Base-by-base conservation (phyloP, 2,113 vertebrate genomes). In the Bagarius yarrelli region DNA sequence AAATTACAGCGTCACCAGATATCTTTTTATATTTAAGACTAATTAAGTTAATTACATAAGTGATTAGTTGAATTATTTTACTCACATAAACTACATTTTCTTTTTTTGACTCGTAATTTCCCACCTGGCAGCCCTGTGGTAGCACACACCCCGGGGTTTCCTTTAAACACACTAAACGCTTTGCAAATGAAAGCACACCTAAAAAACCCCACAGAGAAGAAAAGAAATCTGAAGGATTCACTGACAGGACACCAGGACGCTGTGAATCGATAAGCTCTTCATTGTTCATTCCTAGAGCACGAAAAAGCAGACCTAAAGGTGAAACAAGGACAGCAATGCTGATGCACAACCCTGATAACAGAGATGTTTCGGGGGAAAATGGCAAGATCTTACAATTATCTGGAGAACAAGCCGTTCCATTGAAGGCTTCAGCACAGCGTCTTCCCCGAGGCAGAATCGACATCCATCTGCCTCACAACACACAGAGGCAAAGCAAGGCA, bases 141-240 rank as follows among this genome's bases (percentile, higher is more conserved):
- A 14, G 40, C 15, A 5, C n/a, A 47, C 23, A 25, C 23, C 6
- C 23, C 66, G 47, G 40, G 5, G 40, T 18, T 69, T 40, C 6
- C 1, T 47, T 47, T 25, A 69, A 47, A 67, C 64, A 67, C 34
- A 44, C 34, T 67, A n/a, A 67, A 47, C 23, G 16, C 66, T 47
- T 69, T 15, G 25, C 19, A 47, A 19, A 40, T 25, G 23, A 44
- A 69, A 69, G 14, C 66, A 44, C 23, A 21, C 40, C 5, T 47
- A 69, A 40, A 47, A 34, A 44, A 81, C 73, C n/a, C 52, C 34
- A 74, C 3, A 61, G 25, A 8, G 55, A 81, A 79, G 61, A 76
- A 52, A 81, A 79, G 4, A 56, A 5, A 78, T 59, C 74, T 83
- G 84, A 77, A 89, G 44, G 34, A 40, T 14, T 67, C 11, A 11